Evolutionary conservation across 2,797 vertebrate species (phyloP), one percentile per base, ranked within the genome.

Genomic region (Alcedo quadribrachys): DNA sequence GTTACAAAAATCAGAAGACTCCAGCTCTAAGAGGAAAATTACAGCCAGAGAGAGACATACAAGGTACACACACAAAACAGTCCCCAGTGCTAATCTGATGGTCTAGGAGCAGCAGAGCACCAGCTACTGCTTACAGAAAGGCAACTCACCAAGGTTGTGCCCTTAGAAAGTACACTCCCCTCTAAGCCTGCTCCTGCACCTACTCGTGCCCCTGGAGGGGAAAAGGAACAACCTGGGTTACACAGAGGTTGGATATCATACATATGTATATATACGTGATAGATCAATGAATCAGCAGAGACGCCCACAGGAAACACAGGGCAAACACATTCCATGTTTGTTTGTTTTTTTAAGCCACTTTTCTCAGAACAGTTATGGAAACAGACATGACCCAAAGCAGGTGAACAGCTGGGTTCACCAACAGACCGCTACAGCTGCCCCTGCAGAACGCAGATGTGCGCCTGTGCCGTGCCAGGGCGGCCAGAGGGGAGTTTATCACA

Each of bases 281-380:
- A 40, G 6, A 6, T 27, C 79, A 62, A 20, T 5, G 1, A 65
- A 48, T 12, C 42, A 32, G 50, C 60, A 65, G 14, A 61, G 15
- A 28, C 12, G 14, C 25, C 30, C 33, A 28, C 15, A 55, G 32
- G 37, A 35, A 32, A 3, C 2, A 6, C 4, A 11, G 2, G 7
- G 25, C 60, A 1, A 4, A n/a, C 12, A 8, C 12, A 32, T 53
- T 1, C 11, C 15, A 25, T 5, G 2, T 3, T 6, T 50, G 80
- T 85, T 40, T n/a, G 20, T 15, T 85, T 87, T 60, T 54, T 45
- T 30, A 60, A 88, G 51, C 28, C 35, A 40, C 20, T 42, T 35
- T 19, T 50, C 32, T 50, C 65, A 35, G 73, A 24, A 2, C 9
- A 57, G 24, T 21, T 15, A 24, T 9, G 15, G 57, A 75, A 35